Base-by-base conservation (phyloP, 2,113 vertebrate species). In the Myrmecophaga tridactyla region DNA sequence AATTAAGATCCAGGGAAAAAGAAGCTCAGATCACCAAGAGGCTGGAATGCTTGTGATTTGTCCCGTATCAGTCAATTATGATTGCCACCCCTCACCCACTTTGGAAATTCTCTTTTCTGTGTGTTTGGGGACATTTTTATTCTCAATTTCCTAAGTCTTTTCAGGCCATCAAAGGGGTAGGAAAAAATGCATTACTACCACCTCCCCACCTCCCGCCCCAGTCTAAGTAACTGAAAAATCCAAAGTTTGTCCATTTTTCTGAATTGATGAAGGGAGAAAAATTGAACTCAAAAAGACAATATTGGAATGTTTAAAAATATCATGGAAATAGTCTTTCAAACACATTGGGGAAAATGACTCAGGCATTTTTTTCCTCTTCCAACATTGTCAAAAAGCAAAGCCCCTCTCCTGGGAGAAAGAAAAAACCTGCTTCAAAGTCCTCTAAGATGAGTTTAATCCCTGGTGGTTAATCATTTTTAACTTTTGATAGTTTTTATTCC, bases 311-410 rank as follows among this genome's bases (percentile, higher is more conserved):
- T 7, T 60, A 23, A 36, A 63, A 65, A 39, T 20, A 9, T 17
- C 69, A 56, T 13, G 23, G 39, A 27, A 29, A 36, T 23, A 0
- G 21, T 21, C 43, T 31, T 29, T 36, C 0, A 0, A 18, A 34
- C 7, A 6, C 43, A 53, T 72, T 7, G 27, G 72, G 72, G 48
- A 43, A 63, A 90, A 92, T 25, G 77, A 20, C 92, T 65, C 39
- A 91, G 84, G 75, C 39, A 62, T 92, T 93, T 96, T 97, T 51
- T 51, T 51, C 95, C 88, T 97, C 96, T 92, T 89, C 95, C 95
- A 94, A 86, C 36, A 67, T 94, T 96, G 92, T 86, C 67, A 86
- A 93, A 87, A 94, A 95, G 94, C 96, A 88, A 83, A 94, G 53
- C 39, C 14, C 76, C 78, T 82, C 82, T 92, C 89, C 80, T 4